A percentile compares a stretch with the other conserved stretches of the same genome.
phyloP scores from a whole-genome alignment of 2,113 vertebrate species.

The Mirza zaza region DNA sequence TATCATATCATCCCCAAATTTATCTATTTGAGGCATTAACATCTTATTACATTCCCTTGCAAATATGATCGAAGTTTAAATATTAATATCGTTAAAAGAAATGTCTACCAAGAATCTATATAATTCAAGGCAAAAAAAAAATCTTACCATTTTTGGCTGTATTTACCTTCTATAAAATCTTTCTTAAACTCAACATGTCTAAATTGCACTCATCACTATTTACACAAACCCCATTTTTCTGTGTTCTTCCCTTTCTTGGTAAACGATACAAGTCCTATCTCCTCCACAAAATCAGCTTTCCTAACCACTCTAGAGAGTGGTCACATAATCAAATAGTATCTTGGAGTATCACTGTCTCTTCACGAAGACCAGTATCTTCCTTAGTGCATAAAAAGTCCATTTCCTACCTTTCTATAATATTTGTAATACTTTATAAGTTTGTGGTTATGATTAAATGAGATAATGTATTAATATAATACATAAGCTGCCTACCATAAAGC shows the following conservation, averaged over 20 bases:
- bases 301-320: background rate
- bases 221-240: conserved; percentile 18
- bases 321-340: background rate
- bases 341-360: background rate
- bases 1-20: conserved; percentile 6
- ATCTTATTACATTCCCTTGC: background rate
- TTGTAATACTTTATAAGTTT: conserved; percentile 17
- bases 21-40: conserved; percentile 29
- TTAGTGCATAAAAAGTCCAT: background rate
- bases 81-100: conserved; percentile 37
- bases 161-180: background rate
- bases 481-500: background rate
- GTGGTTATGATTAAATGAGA: conserved; percentile 3
- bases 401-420: background rate
- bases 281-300: background rate
- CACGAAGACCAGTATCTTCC: background rate
- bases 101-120: background rate
- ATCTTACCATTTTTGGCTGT: background rate
- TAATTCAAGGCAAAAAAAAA: conserved; percentile 27
- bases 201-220: background rate
- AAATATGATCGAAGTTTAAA: background rate
- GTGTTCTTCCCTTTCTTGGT: background rate
- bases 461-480: background rate
- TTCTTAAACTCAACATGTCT: conserved; percentile 8
- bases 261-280: background rate